Conservation (phyloP, 2,888 invertebrate species). For the Agrilus biguttatus region DNA sequence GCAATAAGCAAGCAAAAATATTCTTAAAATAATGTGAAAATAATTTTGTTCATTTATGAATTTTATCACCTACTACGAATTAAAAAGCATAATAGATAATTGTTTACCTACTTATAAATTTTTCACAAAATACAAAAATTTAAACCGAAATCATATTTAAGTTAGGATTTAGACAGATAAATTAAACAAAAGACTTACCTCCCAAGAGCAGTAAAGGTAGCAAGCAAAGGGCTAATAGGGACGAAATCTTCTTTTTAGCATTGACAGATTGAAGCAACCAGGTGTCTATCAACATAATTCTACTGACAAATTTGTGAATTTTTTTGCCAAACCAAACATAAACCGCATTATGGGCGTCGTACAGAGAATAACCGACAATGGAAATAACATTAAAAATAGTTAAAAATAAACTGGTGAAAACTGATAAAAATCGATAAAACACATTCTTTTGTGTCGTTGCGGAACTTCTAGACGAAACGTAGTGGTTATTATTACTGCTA, state of each 20-base stretch:
- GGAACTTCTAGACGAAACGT: not conserved
- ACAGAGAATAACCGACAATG: conserved; percentile 14
- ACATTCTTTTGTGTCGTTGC: conserved; percentile 2
- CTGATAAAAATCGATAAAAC: conserved; percentile 8
- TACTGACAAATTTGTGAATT: conserved; percentile 22
- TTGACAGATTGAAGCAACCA: conserved; percentile 19
- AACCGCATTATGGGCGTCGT: conserved; percentile 13
- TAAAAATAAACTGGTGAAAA: conserved; percentile 9
- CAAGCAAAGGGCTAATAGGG: conserved; percentile 28
- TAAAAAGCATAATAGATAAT: no score
- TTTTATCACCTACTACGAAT: no score
- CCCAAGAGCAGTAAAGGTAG: conserved; percentile 39
- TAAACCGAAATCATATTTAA: no score
- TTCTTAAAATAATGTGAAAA: no score
- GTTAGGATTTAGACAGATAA: no score
- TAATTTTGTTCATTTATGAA: no score
- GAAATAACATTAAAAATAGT: conserved; percentile 13
- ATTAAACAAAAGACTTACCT: conserved; percentile 35
- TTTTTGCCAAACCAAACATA: conserved; percentile 18
- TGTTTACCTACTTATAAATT: no score
- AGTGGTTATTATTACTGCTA: conserved; percentile 12
- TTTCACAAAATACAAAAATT: no score
- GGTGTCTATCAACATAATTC: conserved; percentile 28
- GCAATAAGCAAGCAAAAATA: no score
- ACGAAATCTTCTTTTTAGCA: conserved; percentile 13